A percentile compares a stretch with the other conserved stretches of the same genome.
Evolutionary conservation across 2,888 invertebrate genomes (phyloP).

Genomic region (Lasius platythorax): DNA sequence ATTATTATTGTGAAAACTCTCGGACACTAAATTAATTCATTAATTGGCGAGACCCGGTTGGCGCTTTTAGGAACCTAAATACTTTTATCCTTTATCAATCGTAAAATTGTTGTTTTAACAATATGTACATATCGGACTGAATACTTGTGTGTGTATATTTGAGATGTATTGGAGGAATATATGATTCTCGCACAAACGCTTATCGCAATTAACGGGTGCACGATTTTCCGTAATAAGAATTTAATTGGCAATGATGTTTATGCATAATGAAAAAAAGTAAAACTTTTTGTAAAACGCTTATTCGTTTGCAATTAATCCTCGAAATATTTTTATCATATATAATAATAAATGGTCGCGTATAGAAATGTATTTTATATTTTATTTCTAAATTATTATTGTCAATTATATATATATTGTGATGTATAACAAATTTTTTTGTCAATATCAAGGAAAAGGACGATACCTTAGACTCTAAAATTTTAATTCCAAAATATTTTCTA

Average conservation of each 20-base stretch:
- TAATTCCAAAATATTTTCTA: slow-evolving; percentile 9
- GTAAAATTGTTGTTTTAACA: slow-evolving; percentile 31
- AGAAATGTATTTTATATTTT: background rate
- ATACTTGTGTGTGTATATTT: slow-evolving; percentile 42
- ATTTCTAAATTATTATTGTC: background rate
- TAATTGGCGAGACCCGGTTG: slow-evolving; percentile 39
- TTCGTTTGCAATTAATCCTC: slow-evolving; percentile 34
- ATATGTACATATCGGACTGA: slow-evolving; percentile 25
- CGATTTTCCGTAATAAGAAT: slow-evolving; percentile 24
- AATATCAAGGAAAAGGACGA: background rate
- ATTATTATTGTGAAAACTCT: slow-evolving; percentile 32
- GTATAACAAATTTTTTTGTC: background rate
- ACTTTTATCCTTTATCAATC: slow-evolving; percentile 36
- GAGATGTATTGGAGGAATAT: slow-evolving; percentile 37
- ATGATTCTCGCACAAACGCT: slow-evolving; percentile 48
- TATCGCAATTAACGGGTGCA: slow-evolving; percentile 55
- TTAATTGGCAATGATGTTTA: slow-evolving; percentile 20
- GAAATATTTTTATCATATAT: slow-evolving; percentile 16
- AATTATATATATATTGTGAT: background rate
- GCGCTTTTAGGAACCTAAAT: slow-evolving; percentile 22
- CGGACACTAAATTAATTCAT: slow-evolving; percentile 30
- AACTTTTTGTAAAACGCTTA: slow-evolving; percentile 28
- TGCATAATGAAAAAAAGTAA: slow-evolving; percentile 5
- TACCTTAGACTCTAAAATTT: background rate
- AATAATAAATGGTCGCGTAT: slow-evolving; percentile 1